Base-by-base conservation (phyloP, 2,113 vertebrate genomes). In the Oryzias celebensis region DNA sequence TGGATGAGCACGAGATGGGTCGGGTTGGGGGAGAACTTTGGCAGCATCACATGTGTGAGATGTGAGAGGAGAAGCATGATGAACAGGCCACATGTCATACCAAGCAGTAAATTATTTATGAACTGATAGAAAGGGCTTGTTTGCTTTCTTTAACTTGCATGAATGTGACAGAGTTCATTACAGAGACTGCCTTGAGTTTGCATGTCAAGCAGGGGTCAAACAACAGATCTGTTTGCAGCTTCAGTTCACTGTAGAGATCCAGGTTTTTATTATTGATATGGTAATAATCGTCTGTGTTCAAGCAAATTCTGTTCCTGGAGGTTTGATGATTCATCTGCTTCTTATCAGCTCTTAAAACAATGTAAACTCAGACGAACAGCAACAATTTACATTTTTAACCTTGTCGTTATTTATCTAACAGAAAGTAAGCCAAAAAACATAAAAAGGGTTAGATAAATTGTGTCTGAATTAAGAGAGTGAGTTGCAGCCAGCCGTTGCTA, bases 1-100 rank as follows among this genome's bases (percentile, higher is more conserved):
- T 43, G 66, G 78, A 84, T 72, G 73, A 81, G 70, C 65, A 4
- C 56, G 65, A 75, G 81, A 81, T 45, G 73, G 75, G 52, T 10
- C 7, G 75, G 52, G 58, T 47, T 24, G 47, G 58, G 71, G 7
- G 46, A 58, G 36, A 48, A 18, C 24, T 59, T 68, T 72, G 61
- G 81, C 70, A 80, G 50, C 55, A 46, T 68, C 58, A 15, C 77
- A 64, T 52, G 74, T 67, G 69, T 67, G 80, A 71, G 73, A 56
- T 68, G 80, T 70, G 73, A 56, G 56, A 12, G 63, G 58, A 68
- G 50, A 62, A 16, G 24, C 24, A 61, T 69, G 28, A 17, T 45
- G 61, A 77, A 78, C 70, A 51, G 51, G 26, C 58, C 42, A 65
- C 58, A 62, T 58, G 73, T 78, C 56, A 71, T 28, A 45, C 14